Evolutionary conservation across 1,140 invertebrate species (phyloP), one percentile per base, ranked within the genome.

Genomic region (Drosophila prosaltans): DNA sequence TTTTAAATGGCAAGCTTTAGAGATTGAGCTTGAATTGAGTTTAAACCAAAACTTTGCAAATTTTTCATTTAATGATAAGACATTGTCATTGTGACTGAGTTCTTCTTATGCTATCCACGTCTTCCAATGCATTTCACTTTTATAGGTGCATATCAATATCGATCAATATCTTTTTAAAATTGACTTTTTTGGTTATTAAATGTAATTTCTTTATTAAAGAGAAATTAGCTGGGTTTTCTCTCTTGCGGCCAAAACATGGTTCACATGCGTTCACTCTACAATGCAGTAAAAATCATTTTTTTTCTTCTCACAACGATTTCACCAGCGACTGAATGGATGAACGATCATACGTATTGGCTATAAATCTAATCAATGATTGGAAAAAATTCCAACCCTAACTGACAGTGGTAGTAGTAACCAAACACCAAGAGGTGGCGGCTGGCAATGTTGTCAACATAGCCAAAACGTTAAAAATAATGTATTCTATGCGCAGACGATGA

Each of bases 311-410:
- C 40, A 61, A 2, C 40, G 39, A 16, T 30, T 48, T 30, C 41
- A 28, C 41, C 28, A 28, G 1, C n/a, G 5, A 2, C 26, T 7
- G 1, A 36, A 36, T 36, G 32, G 32, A 36, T 36, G 11, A 32
- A n/a, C 16, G 28, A 16, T 16, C 28, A 11, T 39, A 40, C 28
- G 72, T 68, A 75, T 75, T 51, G 74, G 41, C 74, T 65, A 73
- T 76, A 76, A 75, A 76, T 76, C 74, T 76, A 69, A 76, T 76
- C 74, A 68, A 73, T 76, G 75, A 76, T 75, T 76, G 74, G 3
- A 58, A 76, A 69, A 74, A 75, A 75, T 75, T 81, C 74, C 82
- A 85, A 54, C 78, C 78, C 81, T 86, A 81, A 74, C 81, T 63
- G 41, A 61, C 73, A 59, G 63, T 57, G 62, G 54, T 69, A 59